Conservation (phyloP, 2,888 invertebrate genomes). For the Drosophila pseudotalamancana region DNA sequence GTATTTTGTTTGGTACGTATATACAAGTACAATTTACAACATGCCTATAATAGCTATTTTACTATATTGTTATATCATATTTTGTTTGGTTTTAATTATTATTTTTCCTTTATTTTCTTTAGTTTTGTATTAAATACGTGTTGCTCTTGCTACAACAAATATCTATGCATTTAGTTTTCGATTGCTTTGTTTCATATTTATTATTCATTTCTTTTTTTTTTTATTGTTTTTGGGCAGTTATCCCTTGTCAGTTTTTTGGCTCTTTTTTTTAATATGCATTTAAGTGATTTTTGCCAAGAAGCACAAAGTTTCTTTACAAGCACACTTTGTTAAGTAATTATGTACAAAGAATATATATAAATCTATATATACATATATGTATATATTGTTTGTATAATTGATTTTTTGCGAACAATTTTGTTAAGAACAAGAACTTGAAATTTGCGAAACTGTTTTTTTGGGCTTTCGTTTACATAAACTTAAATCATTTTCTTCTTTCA, state of each 20-base stretch:
- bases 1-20: conserved; percentile 62
- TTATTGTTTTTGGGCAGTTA: conserved; percentile 27
- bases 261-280: too few species aligned
- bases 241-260: conserved; percentile 57
- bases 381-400: conserved; percentile 7
- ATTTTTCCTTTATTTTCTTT: conserved; percentile 21
- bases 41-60: conserved; percentile 48
- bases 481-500: conserved; percentile 33
- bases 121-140: conserved; percentile 70
- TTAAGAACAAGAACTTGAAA: conserved; percentile 29
- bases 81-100: conserved; percentile 15
- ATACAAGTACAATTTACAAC: conserved; percentile 75
- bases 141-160: conserved; percentile 62
- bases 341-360: conserved; percentile 48
- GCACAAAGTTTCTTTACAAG: conserved; percentile 59
- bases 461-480: background rate
- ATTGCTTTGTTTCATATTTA: conserved; percentile 57
- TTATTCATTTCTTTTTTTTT: conserved; percentile 5
- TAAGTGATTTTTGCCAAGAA: conserved; percentile 17
- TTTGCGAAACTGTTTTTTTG: conserved; percentile 17
- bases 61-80: conserved; percentile 43
- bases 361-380: conserved; percentile 43
- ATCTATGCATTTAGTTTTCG: conserved; percentile 53
- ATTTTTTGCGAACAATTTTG: conserved; percentile 8
- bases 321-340: conserved; percentile 44